Percentiles rank a stretch among this genome's conserved stretches.
These are phyloP conservation scores for Erinaceus europaeus DNA, from an alignment of 2,113 vertebrate genomes.

Conservation along the genomic window DNA sequence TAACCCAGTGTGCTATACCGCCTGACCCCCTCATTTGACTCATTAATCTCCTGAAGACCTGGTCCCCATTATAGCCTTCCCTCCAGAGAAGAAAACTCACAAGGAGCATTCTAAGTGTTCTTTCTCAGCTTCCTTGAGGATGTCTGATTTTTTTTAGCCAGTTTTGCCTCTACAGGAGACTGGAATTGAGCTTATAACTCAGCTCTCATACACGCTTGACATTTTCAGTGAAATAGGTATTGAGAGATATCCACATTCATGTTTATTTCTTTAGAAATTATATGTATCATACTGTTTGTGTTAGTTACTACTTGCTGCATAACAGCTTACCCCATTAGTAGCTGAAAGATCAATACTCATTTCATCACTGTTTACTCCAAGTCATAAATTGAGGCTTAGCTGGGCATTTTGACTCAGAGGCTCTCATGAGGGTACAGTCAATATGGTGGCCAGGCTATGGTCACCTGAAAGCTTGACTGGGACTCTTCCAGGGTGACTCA, in stretches of 20 bases:
- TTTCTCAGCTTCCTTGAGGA: background rate
- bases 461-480: background rate
- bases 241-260: background rate
- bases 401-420: background rate
- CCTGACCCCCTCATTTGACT: no score
- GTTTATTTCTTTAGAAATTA: conserved; percentile 34
- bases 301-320: background rate
- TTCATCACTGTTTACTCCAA: background rate
- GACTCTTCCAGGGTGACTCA: background rate
- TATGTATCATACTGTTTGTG: background rate
- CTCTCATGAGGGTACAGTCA: background rate
- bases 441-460: background rate
- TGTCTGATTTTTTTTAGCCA: background rate
- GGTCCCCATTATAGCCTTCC: background rate
- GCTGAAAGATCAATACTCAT: conserved; percentile 17
- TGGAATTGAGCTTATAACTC: conserved; percentile 19
- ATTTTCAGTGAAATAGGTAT: background rate
- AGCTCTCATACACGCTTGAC: background rate
- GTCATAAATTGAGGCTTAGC: background rate
- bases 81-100: background rate
- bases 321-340: background rate
- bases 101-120: background rate
- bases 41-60: no score
- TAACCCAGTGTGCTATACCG: no score
- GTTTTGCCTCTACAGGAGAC: background rate